phyloP scores from a whole-genome alignment of 2,888 invertebrate genomes.

The Metopia argyrocephala region DNA sequence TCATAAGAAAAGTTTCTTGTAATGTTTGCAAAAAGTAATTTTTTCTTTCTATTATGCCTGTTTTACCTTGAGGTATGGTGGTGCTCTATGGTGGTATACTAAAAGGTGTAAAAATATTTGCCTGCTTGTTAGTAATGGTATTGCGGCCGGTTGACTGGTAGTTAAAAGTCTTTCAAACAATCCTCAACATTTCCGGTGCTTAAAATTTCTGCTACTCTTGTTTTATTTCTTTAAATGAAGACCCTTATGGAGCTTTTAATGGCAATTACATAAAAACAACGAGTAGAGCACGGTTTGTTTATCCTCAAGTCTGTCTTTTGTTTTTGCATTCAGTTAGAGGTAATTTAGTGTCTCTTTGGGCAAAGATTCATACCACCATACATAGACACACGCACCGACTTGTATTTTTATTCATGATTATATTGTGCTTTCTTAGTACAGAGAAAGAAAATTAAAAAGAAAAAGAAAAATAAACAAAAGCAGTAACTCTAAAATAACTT shows the following conservation, averaged over 20 bases:
- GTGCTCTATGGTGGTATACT: slow-evolving; percentile 6
- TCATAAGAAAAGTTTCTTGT: not conserved
- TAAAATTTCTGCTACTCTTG: not conserved
- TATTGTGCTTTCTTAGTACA: not conserved
- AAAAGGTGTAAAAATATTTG: slow-evolving; percentile 42
- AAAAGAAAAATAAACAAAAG: not conserved
- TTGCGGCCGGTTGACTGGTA: slow-evolving; percentile 2
- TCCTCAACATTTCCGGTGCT: slow-evolving; percentile 60
- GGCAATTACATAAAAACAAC: not conserved
- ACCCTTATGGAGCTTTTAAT: slow-evolving; percentile 20
- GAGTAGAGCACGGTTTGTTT: slow-evolving; percentile 29
- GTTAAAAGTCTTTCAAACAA: slow-evolving; percentile 30
- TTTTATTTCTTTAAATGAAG: slow-evolving; percentile 5
- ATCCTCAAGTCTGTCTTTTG: not conserved
- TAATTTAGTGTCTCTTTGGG: slow-evolving; percentile 46
- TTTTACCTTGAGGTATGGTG: slow-evolving; percentile 6
- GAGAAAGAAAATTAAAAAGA: not conserved
- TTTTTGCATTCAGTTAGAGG: slow-evolving; percentile 43
- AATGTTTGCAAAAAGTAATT: not conserved
- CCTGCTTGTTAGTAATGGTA: slow-evolving; percentile 14
- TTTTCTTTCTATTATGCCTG: not conserved
- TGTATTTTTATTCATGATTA: not conserved
- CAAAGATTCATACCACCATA: slow-evolving; percentile 10
- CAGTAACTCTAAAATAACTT: not conserved
- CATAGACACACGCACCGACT: slow-evolving; percentile 6